A percentile compares a stretch with the other conserved stretches of the same genome.
phyloP scores from a whole-genome alignment of 2,797 vertebrate species.

The Thaleichthys pacificus region DNA sequence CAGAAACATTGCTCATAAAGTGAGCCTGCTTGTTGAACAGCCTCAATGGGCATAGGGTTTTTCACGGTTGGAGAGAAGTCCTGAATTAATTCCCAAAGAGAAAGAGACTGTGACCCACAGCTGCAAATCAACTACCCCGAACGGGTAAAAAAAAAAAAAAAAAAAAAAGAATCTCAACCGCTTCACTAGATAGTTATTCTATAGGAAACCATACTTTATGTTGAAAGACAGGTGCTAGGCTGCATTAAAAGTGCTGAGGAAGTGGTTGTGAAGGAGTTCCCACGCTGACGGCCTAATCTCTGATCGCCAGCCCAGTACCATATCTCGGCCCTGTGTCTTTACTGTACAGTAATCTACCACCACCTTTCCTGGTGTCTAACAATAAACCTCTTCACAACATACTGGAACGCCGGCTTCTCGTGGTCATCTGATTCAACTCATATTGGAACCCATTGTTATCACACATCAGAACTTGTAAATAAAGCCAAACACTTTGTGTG shows the following conservation, averaged over 20 bases:
- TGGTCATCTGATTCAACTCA: not conserved
- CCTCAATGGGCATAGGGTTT: conserved; percentile 35
- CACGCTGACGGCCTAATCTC: conserved; percentile 17
- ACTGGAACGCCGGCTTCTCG: not conserved
- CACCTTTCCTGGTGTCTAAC: conserved; percentile 34
- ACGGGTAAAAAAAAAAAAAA: not conserved
- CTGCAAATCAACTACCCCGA: not conserved
- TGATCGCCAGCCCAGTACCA: conserved; percentile 50
- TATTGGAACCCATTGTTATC: conserved; percentile 7
- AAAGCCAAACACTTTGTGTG: not conserved
- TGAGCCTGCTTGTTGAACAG: conserved; percentile 39
- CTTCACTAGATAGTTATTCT: no score
- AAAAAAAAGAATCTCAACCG: not conserved
- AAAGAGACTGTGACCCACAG: not conserved
- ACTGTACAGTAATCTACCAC: conserved; percentile 23
- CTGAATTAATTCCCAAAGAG: not conserved
- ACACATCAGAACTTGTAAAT: not conserved
- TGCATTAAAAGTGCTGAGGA: conserved; percentile 26
- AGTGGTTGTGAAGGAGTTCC: conserved; percentile 28
- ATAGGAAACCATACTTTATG: no score
- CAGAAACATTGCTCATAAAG: conserved; percentile 49
- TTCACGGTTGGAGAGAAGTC: conserved; percentile 26
- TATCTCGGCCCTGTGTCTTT: conserved; percentile 42
- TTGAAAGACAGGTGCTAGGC: not conserved
- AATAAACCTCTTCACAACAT: not conserved